Evolutionary conservation across 1,140 invertebrate genomes (phyloP), one percentile per base, ranked within the genome.

Genomic region (Nomia melanderi): DNA sequence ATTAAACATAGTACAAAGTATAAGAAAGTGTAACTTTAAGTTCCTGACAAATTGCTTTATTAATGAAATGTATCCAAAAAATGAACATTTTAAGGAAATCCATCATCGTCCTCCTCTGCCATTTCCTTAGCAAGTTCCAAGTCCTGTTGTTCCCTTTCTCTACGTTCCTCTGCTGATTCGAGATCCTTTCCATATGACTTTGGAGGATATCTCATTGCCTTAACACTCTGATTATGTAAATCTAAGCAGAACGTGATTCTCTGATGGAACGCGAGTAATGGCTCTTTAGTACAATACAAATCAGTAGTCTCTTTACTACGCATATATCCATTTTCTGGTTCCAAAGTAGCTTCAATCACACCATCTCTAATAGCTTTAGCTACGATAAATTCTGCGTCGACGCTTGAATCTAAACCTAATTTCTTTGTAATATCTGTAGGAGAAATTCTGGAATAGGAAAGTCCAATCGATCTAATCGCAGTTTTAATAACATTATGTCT

Each of bases 401-500:
- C 98, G 4, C 97, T 96, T 12, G 97, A 98, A 89, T 99, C 98
- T 23, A 99, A 92, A 14, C 97, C 96, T 29, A 99, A 92, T 88
- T 99, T 99, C 77, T 95, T 94, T 11, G 98, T 98, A 86, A 99
- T 98, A 92, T 99, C 98, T 72, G 95, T 94, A 0, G 99, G 96
- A 12, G 98, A 98, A 82, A 99, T 99, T 63, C 97, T 94, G 0
- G 98, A 99, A 91, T 99, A 99, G 0, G 98, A 99, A 1, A 98
- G 90, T 17, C 98, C 98, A 91, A 99, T 99, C 74, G 98, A 98
- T 53, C 99, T 94, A 59, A 99, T 97, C 0, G 98, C 99, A 8
- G 99, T 99, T 92, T 99, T 99, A 88, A 99, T 99, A 2, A 99
- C 99, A 94, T 99, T 99, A 90, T 99, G 99, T 71, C 98, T 94